Base-by-base conservation (phyloP, 2,888 invertebrate genomes). In the Heliconius cydno region DNA sequence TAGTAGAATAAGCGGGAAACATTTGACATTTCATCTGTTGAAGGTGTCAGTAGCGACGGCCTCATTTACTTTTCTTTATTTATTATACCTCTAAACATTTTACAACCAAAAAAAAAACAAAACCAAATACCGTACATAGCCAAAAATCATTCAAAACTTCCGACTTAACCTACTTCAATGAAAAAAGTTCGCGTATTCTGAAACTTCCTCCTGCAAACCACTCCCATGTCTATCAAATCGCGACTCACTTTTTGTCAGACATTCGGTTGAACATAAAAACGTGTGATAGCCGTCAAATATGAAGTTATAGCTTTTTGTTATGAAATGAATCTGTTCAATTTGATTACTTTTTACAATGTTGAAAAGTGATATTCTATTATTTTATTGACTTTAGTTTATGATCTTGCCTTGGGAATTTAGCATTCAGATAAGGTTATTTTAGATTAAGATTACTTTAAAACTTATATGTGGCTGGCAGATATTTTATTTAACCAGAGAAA, bases 201-300 rank as follows among this genome's bases (percentile, higher is more conserved):
- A 78, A 68, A 68, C 74, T 74, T 74, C 74, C 78, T 74, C 60
- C 28, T 28, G 66, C 30, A 34, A 25, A 25, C 9, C 75, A 68
- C 68, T 78, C 67, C 60, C 74, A 74, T 74, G 74, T 78, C 60
- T 68, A 75, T 75, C 74, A 79, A 75, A 70, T 75, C 68, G 60
- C 78, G 46, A 41, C 28, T 28, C 34, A 30, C 38, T 78, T 78
- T 78, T 74, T 41, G 46, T 67, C 25, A 67, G 57, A 60, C 38
- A 66, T 57, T 67, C 22, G 57, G 38, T 60, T 12, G 60, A 38
- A 28, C 38, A 75, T 60, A 79, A 79, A 79, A 79, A 79, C 74
- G 78, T 75, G 78, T 75, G 74, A 68, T 74, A 22, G 38, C 28
- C 72, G 65, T 41, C 68, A 63, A 68, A 74, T 79, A 67, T 74